Base-by-base conservation (phyloP, 2,888 invertebrate species). In the Aelia acuminata region DNA sequence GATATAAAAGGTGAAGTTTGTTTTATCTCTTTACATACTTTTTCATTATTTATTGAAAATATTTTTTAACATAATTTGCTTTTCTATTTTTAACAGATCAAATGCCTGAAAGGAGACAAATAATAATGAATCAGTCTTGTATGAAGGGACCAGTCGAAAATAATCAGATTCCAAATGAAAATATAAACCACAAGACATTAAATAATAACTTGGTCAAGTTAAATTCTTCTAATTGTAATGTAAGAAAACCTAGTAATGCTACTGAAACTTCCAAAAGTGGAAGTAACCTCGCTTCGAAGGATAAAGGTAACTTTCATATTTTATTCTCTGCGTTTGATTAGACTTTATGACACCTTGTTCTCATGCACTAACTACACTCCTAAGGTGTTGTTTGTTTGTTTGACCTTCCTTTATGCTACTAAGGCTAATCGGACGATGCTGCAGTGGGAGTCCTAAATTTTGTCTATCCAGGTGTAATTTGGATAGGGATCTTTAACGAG, bases 261-360 rank as follows among this genome's bases (percentile, higher is more conserved):
- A 57, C 57, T 57, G 20, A 15, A 35, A 31, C 63, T 70, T 70
- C 63, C 31, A 35, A 31, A 70, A 70, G 35, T 70, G 63, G 35
- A 18, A 7, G 15, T 35, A 35, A 15, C 35, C 20, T 70, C 18
- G 0, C 63, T 70, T 35, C 31, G 20, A 4, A 31, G 0, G 7
- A 70, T 35, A 70, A 70, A 70, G 63, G 63, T 70, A 35, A 70
- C 18, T 70, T 26, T 26, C n/a, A n/a, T n/a, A n/a, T n/a, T n/a
- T n/a, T n/a, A n/a, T n/a, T n/a, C n/a, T n/a, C n/a, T n/a, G n/a
- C n/a, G n/a, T n/a, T n/a, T n/a, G n/a, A n/a, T n/a, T n/a, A n/a
- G n/a, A n/a, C n/a, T n/a, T n/a, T n/a, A n/a, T n/a, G n/a, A n/a
- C n/a, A n/a, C n/a, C n/a, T n/a, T n/a, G n/a, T n/a, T n/a, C n/a